Base-by-base conservation (phyloP, 92 coral and sea anemone genomes). In the Anthopleura xanthogrammica region DNA sequence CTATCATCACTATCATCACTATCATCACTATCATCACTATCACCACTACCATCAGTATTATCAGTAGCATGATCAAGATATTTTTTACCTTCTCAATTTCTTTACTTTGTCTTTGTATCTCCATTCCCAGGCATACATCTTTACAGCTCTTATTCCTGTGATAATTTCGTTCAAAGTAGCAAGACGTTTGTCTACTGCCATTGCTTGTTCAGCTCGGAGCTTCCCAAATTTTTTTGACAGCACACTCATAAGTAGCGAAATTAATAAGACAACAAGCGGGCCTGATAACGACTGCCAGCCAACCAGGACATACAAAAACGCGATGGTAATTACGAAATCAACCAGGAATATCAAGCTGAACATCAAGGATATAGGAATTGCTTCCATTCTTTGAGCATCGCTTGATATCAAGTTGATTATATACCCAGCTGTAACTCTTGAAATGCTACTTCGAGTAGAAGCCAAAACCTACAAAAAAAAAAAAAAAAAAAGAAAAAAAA, bases 121-220 rank as follows among this genome's bases (percentile, higher is more conserved):
- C 82, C 72, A 62, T 72, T 86, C 89, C 89, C 89, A 86, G 13
- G 86, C 85, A 48, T 86, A 72, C 89, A 86, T 81, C 81, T 86
- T 86, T 12, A 86, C 80, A 10, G 89, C 75, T 73, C 89, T 77
- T 80, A 86, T 86, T 73, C 89, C 89, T 23, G 54, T 74, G 43
- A 86, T 86, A 29, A 86, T 75, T 75, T 86, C 89, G 64, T 83
- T 83, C 75, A 86, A 75, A 22, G 74, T 79, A n/a, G 79, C 72
- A 58, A 83, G 72, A 1, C 86, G 86, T 41, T 72, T 40, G 46
- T 83, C 86, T 19, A 80, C 74, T 0, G 40, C 72, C 5, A n/a
- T 12, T 5, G 80, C 86, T 56, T 83, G 72, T 1, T 72, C 40
- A 4, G 58, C 14, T 4, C 80, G 72, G 29, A 52, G 64, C 4